These are phyloP conservation scores for Zaprionus camerounensis DNA, from an alignment of 1,140 invertebrate genomes.

Conservation along the genomic window DNA sequence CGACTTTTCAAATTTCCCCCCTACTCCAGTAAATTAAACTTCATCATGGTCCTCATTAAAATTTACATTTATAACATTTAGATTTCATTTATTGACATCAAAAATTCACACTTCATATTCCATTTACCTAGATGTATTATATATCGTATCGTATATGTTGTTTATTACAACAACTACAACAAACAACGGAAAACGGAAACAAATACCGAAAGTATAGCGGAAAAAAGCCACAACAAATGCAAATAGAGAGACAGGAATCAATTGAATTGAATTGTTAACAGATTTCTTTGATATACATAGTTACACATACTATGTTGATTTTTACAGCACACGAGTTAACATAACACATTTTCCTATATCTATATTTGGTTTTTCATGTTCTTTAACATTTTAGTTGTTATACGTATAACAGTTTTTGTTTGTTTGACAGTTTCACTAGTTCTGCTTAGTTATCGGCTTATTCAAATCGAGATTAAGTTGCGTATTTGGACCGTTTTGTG, in stretches of 20 bases:
- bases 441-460: neutral
- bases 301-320: neutral
- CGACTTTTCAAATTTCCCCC: neutral
- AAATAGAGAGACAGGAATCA: neutral
- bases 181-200: slow-evolving; percentile 32
- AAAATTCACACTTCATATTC: slow-evolving; percentile 70
- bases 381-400: slow-evolving; percentile 28
- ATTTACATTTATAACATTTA: slow-evolving; percentile 72
- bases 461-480: slow-evolving; percentile 58
- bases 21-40: neutral
- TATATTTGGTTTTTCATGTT: neutral
- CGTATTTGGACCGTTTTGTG: slow-evolving; percentile 71
- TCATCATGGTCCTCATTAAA: neutral
- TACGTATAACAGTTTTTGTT: slow-evolving; percentile 27
- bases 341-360: slow-evolving; percentile 13
- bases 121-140: slow-evolving; percentile 61
- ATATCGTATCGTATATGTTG: slow-evolving; percentile 4
- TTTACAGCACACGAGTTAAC: slow-evolving; percentile 30
- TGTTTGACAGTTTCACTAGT: slow-evolving; percentile 16
- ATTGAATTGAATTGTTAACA: slow-evolving; percentile 8
- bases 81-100: slow-evolving; percentile 77
- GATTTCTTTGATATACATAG: neutral
- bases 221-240: neutral
- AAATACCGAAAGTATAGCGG: slow-evolving; percentile 8
- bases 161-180: slow-evolving; percentile 21